Conservation (phyloP, 2,797 vertebrate species). For the Parotocinclus haroldoi region DNA sequence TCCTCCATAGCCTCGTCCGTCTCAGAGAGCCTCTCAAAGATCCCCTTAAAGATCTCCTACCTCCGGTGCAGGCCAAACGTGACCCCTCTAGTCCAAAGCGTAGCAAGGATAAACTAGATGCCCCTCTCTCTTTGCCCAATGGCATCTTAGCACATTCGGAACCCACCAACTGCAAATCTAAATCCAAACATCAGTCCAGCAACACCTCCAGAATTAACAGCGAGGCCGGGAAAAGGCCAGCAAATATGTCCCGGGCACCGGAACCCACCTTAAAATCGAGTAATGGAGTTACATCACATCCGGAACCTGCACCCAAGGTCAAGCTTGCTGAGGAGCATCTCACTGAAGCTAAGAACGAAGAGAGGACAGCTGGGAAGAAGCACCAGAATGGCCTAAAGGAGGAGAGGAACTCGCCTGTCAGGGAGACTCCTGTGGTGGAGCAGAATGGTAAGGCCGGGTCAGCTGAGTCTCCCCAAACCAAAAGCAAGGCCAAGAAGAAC, state of each 20-base stretch:
- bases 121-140: constrained; percentile 66
- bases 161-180: constrained; percentile 69
- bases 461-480: constrained; percentile 86
- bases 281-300: constrained; percentile 36
- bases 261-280: constrained; percentile 63
- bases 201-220: constrained; percentile 57
- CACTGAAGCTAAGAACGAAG: constrained; percentile 73
- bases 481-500: constrained; percentile 89
- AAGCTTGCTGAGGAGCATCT: constrained; percentile 59
- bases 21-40: constrained; percentile 48
- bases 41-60: constrained; percentile 24
- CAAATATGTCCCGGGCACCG: constrained; percentile 57
- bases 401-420: constrained; percentile 63
- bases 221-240: constrained; percentile 55
- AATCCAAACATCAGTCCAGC: constrained; percentile 66
- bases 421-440: constrained; percentile 68
- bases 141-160: constrained; percentile 71
- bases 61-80: constrained; percentile 53
- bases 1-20: constrained; percentile 62
- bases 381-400: constrained; percentile 79
- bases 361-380: constrained; percentile 77
- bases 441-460: constrained; percentile 73
- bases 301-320: constrained; percentile 62
- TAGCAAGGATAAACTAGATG: constrained; percentile 69
- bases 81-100: constrained; percentile 65